phyloP scores from a whole-genome alignment of 1,140 invertebrate genomes.

The Lordiphosa collinella region DNA sequence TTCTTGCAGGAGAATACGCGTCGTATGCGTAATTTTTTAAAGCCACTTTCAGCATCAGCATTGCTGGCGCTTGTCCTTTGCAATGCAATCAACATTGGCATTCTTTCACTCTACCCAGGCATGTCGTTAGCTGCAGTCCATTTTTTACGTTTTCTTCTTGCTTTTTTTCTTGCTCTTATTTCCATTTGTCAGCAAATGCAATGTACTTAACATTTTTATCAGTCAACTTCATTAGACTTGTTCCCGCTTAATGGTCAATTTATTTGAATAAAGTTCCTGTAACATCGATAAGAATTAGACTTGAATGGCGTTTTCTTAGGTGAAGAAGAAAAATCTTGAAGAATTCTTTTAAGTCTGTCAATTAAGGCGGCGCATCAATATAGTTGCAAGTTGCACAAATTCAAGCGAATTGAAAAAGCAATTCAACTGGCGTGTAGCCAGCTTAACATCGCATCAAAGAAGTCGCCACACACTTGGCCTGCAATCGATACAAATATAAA shows the following conservation, averaged over 20 bases:
- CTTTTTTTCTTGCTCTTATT: slow-evolving; percentile 20
- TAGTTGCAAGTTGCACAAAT: too few relatives aligned
- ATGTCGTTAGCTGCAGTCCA: not conserved
- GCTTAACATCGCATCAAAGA: too few relatives aligned
- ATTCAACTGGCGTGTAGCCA: too few relatives aligned
- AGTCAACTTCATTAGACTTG: slow-evolving; percentile 36
- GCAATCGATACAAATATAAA: too few relatives aligned
- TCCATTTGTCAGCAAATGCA: slow-evolving; percentile 22
- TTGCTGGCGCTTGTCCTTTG: slow-evolving; percentile 25
- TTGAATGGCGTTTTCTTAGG: too few relatives aligned
- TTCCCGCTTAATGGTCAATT: slow-evolving; percentile 53
- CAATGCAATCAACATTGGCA: slow-evolving; percentile 43
- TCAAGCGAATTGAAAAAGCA: too few relatives aligned
- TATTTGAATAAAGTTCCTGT: slow-evolving; percentile 31
- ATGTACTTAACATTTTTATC: slow-evolving; percentile 41
- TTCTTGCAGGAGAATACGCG: not conserved
- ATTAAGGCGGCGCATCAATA: too few relatives aligned
- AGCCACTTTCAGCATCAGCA: slow-evolving; percentile 24
- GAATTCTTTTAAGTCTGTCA: not conserved
- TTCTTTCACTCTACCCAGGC: slow-evolving; percentile 27
- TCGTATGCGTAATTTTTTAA: slow-evolving; percentile 19
- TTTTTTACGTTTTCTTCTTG: too few relatives aligned
- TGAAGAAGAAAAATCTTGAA: slow-evolving; percentile 1
- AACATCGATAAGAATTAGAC: too few relatives aligned
- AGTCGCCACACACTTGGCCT: too few relatives aligned